phyloP scores from a whole-genome alignment of 2,113 vertebrate species.

The Cryptoleucopteryx plumbea region DNA sequence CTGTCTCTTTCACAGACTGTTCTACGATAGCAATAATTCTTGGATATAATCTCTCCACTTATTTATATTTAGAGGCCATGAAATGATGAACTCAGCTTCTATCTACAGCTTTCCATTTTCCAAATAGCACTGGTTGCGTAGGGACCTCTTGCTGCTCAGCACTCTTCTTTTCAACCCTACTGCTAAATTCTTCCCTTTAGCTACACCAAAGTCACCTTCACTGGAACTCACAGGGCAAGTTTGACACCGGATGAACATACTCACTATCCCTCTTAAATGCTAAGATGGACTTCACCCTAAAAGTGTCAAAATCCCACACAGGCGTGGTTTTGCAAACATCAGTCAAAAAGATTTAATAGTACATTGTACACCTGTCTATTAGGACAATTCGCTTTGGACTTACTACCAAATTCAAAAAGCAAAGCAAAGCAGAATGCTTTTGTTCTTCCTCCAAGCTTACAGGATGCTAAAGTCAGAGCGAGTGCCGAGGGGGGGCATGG shows the following conservation, averaged over 20 bases:
- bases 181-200: not conserved
- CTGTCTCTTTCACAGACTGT: slow-evolving; percentile 10
- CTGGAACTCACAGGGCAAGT: not conserved
- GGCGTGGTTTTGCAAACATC: not conserved
- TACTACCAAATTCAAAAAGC: not conserved
- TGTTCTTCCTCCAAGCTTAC: not conserved
- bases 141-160: not conserved
- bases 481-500: not conserved
- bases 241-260: not conserved
- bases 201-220: not conserved
- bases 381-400: not conserved
- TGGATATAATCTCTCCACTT: slow-evolving; percentile 21
- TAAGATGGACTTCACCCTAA: not conserved
- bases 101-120: slow-evolving; percentile 18
- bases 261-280: not conserved
- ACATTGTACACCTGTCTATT: not conserved
- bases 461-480: not conserved
- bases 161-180: not conserved
- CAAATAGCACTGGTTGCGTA: not conserved
- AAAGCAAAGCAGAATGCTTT: not conserved
- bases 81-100: slow-evolving; percentile 53
- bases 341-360: not conserved
- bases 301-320: not conserved
- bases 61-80: slow-evolving; percentile 42
- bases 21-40: slow-evolving; percentile 23